Conservation (phyloP, 1,140 invertebrate genomes). For the Nasonia vitripennis region DNA sequence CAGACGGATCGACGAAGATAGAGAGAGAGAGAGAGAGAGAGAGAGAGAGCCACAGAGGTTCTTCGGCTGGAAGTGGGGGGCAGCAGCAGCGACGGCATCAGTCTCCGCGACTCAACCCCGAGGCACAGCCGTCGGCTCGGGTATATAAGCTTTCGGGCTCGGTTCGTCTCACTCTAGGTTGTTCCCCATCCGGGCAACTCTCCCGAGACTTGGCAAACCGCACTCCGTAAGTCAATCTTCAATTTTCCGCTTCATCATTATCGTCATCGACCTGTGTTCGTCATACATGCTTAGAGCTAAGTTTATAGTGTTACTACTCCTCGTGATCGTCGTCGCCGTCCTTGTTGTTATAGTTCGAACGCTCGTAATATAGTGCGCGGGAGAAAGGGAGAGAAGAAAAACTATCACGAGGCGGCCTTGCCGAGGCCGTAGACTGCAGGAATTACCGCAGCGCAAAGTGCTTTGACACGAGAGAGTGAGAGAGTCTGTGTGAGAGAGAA, state of each 20-base stretch:
- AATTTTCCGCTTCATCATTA: conserved; percentile 37
- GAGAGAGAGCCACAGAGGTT: background rate
- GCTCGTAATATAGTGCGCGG: no score
- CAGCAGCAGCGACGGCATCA: conserved; percentile 55
- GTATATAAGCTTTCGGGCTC: conserved; percentile 71
- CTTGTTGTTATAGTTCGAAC: no score
- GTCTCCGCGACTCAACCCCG: conserved; percentile 36
- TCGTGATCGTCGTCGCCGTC: no score
- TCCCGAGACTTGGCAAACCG: conserved; percentile 69
- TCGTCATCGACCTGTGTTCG: background rate
- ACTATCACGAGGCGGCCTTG: background rate
- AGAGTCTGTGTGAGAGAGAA: no score
- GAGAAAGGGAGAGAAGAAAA: background rate
- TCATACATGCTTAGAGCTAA: background rate
- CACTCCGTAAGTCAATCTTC: conserved; percentile 63
- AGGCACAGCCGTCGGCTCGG: conserved; percentile 48
- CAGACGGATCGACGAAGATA: conserved; percentile 42
- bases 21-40: conserved; percentile 32
- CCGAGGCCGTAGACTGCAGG: background rate
- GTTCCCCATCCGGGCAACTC: conserved; percentile 70
- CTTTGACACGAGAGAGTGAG: no score
- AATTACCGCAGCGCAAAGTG: background rate
- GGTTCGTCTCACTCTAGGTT: conserved; percentile 65
- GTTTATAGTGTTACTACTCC: no score
- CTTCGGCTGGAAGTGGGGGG: conserved; percentile 31